Evolutionary conservation across 2,797 vertebrate genomes (phyloP), one percentile per base, ranked within the genome.

Genomic region (Neosalanx taihuensis): DNA sequence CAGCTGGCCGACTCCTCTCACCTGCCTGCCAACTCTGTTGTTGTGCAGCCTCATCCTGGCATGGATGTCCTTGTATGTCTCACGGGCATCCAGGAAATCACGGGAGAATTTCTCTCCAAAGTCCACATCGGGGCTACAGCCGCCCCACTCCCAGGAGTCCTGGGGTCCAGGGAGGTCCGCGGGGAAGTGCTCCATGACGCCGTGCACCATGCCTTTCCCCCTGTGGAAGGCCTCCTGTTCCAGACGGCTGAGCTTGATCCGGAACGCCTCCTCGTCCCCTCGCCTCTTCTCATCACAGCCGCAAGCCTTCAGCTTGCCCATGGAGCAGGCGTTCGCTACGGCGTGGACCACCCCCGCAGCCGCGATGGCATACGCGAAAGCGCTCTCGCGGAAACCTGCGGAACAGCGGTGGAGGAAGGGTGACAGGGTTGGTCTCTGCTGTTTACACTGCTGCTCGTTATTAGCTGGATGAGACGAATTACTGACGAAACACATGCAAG

Each of bases 61-160:
- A 60, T 99, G 98, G 90, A 99, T 99, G 81, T 99, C 98, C 84
- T 92, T 94, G 92, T 97, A 96, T 78, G 94, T 96, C 87, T 99
- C 97, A 5, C 97, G 94, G 71, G 97, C 96, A 75, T 99, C 98
- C 1, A 99, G 91, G 88, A 99, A 99, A 83, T 99, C 98, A 83
- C 95, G 94, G 51, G 98, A 99, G 90, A 99, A 99, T 86, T 96
- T 95, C 85, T 98, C 97, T 60, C 97, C 98, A 49, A 96, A 99
- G 82, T 99, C 97, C 90, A 99, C 95, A 0, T 99, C 96, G 0
- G 97, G 98, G 84, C 98, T 99, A 92, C 98, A 99, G 78, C 98
- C 98, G 2, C 97, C 97, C 98, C 98, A 99, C 69, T 99, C 98
- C 98, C 98, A 99, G 86, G 97, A 95, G 90, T 98, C 97, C 87